Conservation (phyloP, 2,888 invertebrate genomes). For the Orthonevra nobilis region DNA sequence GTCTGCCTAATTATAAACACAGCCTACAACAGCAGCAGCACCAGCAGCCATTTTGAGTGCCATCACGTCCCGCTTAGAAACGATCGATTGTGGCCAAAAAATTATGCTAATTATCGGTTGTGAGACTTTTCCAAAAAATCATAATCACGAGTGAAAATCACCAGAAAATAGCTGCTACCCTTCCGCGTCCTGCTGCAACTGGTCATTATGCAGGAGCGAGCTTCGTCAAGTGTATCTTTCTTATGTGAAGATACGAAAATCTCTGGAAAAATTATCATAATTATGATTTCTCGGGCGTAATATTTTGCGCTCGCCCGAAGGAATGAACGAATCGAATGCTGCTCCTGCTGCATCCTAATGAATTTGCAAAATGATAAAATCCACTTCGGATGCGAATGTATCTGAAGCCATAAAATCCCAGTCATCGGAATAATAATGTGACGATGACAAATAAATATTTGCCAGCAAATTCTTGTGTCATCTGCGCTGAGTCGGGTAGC, state of each 20-base stretch:
- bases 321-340: no score
- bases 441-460: slow-evolving; percentile 69
- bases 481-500: slow-evolving; percentile 40
- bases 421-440: slow-evolving; percentile 67
- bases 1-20: slow-evolving; percentile 62
- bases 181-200: slow-evolving; percentile 43
- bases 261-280: slow-evolving; percentile 56
- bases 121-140: slow-evolving; percentile 58
- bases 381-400: slow-evolving; percentile 55
- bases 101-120: slow-evolving; percentile 71
- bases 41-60: slow-evolving; percentile 29
- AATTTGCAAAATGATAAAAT: slow-evolving; percentile 68
- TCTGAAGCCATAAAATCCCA: slow-evolving; percentile 61
- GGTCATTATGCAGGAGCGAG: slow-evolving; percentile 66
- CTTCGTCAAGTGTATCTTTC: slow-evolving; percentile 17
- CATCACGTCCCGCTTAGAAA: slow-evolving; percentile 63
- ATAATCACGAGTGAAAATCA: slow-evolving; percentile 61
- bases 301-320: slow-evolving; percentile 50
- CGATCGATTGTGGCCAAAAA: slow-evolving; percentile 61
- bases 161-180: slow-evolving; percentile 47
- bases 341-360: slow-evolving; percentile 64
- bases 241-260: slow-evolving; percentile 57
- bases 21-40: slow-evolving; percentile 21
- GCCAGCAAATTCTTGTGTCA: slow-evolving; percentile 67
- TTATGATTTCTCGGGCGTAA: slow-evolving; percentile 65